Evolutionary conservation across 2,113 vertebrate genomes (phyloP).

Genomic region (Pseudorasbora parva): DNA sequence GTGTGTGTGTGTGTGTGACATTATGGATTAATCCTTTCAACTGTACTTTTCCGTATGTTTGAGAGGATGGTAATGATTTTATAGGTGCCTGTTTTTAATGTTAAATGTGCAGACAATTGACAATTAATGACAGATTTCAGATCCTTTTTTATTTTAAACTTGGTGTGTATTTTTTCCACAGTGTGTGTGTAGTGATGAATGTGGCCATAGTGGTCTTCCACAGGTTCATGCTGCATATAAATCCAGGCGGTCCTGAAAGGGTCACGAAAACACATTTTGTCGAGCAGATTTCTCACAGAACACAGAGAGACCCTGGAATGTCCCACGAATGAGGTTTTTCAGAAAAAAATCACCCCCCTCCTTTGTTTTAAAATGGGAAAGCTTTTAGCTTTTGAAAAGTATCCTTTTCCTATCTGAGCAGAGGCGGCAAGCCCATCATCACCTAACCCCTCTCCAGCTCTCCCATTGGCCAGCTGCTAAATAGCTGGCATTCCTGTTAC

Average conservation of each 20-base stretch:
- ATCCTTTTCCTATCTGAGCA: slow-evolving; percentile 79
- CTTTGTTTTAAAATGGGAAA: slow-evolving; percentile 79
- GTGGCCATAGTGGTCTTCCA: slow-evolving; percentile 7
- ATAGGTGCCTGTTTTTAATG: slow-evolving; percentile 1
- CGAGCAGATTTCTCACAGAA: slow-evolving; percentile 46
- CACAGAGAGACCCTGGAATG: slow-evolving; percentile 67
- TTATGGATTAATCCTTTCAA: background rate
- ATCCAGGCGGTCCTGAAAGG: slow-evolving; percentile 12
- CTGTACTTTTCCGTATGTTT: background rate
- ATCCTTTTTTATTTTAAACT: background rate
- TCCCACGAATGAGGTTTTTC: slow-evolving; percentile 69
- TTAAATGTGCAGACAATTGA: slow-evolving; percentile 1
- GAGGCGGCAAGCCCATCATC: slow-evolving; percentile 76
- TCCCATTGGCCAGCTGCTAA: slow-evolving; percentile 70
- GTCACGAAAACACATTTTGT: slow-evolving; percentile 35
- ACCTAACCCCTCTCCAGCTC: slow-evolving; percentile 70
- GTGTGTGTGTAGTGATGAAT: background rate
- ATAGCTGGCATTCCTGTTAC: slow-evolving; percentile 83
- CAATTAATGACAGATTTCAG: background rate
- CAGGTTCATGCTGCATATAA: background rate
- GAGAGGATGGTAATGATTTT: background rate
- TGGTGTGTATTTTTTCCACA: background rate
- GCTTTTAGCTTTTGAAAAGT: slow-evolving; percentile 84
- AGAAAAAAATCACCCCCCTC: slow-evolving; percentile 66
- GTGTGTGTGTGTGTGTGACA: no score